phyloP scores from a whole-genome alignment of 2,888 invertebrate species.

The Eugnorisma glareosa region DNA sequence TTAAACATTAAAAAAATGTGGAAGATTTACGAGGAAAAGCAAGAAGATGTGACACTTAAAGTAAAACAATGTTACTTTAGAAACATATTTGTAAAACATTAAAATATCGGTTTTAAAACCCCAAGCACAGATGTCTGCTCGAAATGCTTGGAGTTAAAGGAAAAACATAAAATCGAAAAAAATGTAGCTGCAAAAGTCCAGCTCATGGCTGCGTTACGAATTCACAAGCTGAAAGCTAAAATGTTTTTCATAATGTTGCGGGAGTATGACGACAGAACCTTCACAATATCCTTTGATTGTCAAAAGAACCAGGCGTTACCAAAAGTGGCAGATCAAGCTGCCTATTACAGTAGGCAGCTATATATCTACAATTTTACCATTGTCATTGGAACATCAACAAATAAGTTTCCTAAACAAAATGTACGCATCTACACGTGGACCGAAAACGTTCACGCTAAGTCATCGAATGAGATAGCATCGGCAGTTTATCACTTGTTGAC shows the following conservation, averaged over 20 bases:
- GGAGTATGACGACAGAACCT: not conserved
- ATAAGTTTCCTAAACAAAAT: constrained; percentile 15
- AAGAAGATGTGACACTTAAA: constrained; percentile 17
- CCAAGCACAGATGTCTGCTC: constrained; percentile 9
- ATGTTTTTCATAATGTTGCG: constrained; percentile 11
- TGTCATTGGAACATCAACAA: not conserved
- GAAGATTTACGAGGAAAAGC: constrained; percentile 24
- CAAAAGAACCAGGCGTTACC: constrained; percentile 19
- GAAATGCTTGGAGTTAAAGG: constrained; percentile 8
- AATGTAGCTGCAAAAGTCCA: constrained; percentile 2
- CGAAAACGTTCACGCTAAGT: constrained; percentile 38
- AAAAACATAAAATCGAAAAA: constrained; percentile 13
- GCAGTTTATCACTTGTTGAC: constrained; percentile 46
- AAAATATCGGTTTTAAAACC: constrained; percentile 24
- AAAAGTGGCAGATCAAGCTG: constrained; percentile 18
- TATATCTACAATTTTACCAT: constrained; percentile 14
- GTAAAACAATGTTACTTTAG: constrained; percentile 13
- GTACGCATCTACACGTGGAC: constrained; percentile 21
- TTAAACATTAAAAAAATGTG: constrained; percentile 25
- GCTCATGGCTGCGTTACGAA: constrained; percentile 7
- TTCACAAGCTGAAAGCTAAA: constrained; percentile 27
- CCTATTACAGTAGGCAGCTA: constrained; percentile 11
- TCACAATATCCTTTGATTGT: too few relatives aligned
- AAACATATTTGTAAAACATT: constrained; percentile 15
- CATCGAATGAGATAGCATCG: constrained; percentile 58